phyloP scores from a whole-genome alignment of 1,140 invertebrate genomes.

The Conus betulinus region DNA sequence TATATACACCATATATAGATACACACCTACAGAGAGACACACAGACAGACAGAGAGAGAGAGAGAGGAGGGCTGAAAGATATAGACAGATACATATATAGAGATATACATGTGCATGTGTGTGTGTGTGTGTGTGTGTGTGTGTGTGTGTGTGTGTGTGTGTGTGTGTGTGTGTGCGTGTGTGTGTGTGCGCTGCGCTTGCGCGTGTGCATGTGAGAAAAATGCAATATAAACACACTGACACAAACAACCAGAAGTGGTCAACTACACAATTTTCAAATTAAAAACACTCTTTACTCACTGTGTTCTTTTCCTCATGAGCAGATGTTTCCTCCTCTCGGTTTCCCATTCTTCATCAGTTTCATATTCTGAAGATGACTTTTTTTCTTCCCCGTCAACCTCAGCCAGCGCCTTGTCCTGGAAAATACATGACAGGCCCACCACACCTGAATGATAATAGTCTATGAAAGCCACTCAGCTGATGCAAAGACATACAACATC shows the following conservation, averaged over 20 bases:
- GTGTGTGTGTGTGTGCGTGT: neutral
- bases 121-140: neutral
- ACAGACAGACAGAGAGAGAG: too few relatives aligned
- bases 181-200: neutral
- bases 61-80: too few relatives aligned
- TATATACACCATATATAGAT: too few relatives aligned
- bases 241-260: neutral
- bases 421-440: neutral
- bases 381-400: conserved; percentile 78
- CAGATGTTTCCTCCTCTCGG: conserved; percentile 71
- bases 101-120: neutral
- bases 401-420: conserved; percentile 84
- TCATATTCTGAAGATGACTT: conserved; percentile 74
- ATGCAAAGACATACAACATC: too few relatives aligned
- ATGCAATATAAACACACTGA: neutral
- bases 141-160: neutral
- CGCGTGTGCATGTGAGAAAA: neutral
- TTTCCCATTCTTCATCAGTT: conserved; percentile 76
- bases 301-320: conserved; percentile 75
- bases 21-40: too few relatives aligned
- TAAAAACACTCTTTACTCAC: conserved; percentile 46
- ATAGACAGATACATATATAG: too few relatives aligned
- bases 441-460: too few relatives aligned
- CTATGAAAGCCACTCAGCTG: too few relatives aligned
- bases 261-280: neutral